A percentile compares a stretch with the other conserved stretches of the same genome.
Conservation (phyloP, 2,113 vertebrate species). For the Baryphthengus martii region DNA sequence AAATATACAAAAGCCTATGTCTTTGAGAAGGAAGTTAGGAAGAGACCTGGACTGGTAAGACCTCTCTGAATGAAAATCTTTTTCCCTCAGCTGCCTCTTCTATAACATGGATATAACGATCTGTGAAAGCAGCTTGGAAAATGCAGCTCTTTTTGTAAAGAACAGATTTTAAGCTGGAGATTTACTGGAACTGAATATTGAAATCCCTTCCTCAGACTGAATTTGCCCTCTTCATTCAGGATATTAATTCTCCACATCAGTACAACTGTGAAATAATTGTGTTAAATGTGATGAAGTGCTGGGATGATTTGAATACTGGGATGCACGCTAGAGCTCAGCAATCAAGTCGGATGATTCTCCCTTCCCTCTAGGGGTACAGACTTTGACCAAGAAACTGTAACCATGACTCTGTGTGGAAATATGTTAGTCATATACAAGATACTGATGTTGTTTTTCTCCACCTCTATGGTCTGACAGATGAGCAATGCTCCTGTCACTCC, state of each 20-base stretch:
- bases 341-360: not conserved
- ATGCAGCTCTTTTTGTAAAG: not conserved
- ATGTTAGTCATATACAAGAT: not conserved
- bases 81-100: not conserved
- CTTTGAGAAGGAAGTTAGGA: not conserved
- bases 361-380: not conserved
- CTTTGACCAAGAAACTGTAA: not conserved
- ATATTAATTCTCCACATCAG: not conserved
- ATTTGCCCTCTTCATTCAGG: not conserved
- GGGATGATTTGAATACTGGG: not conserved
- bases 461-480: not conserved
- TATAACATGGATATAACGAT: not conserved
- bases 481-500: not conserved
- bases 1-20: not conserved
- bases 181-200: not conserved
- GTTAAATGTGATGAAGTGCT: not conserved
- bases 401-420: not conserved
- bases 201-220: not conserved
- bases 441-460: not conserved
- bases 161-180: not conserved
- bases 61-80: not conserved
- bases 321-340: not conserved
- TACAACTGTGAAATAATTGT: not conserved
- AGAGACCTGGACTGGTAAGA: not conserved
- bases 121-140: not conserved